phyloP scores from a whole-genome alignment of 1,140 invertebrate species.

The Whitmania pigra region DNA sequence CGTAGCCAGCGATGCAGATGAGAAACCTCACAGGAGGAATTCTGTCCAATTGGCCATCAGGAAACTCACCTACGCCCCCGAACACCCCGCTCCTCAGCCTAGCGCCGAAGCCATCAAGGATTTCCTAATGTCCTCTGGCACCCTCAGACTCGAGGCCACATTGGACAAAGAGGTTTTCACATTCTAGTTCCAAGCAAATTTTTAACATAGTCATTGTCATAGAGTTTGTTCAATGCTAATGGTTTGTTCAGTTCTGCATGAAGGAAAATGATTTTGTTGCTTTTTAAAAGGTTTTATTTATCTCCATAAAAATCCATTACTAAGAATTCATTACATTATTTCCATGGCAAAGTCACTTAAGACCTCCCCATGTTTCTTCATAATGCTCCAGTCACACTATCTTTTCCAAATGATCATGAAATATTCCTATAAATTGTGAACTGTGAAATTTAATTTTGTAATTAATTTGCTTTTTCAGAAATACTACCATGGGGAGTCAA shows the following conservation, averaged over 20 bases:
- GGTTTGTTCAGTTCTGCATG: too few species aligned
- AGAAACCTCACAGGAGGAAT: slow-evolving; percentile 80
- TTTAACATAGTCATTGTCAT: too few species aligned
- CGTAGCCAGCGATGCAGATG: slow-evolving; percentile 75
- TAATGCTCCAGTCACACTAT: too few species aligned
- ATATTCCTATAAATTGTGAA: too few species aligned
- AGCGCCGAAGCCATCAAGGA: slow-evolving; percentile 96
- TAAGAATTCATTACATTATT: too few species aligned
- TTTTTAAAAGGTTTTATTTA: too few species aligned
- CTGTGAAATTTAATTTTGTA: neutral
- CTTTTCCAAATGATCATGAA: too few species aligned
- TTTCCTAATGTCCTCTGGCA: slow-evolving; percentile 98
- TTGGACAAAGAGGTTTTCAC: slow-evolving; percentile 76
- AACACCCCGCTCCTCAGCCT: slow-evolving; percentile 90
- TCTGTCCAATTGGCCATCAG: slow-evolving; percentile 49
- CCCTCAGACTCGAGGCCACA: slow-evolving; percentile 88
- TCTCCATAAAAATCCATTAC: too few species aligned
- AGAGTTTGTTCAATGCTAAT: too few species aligned
- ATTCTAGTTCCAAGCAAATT: neutral
- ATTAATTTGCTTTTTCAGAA: slow-evolving; percentile 49
- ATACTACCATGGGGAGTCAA: slow-evolving; percentile 95
- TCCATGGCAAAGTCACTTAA: too few species aligned
- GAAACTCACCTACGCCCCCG: slow-evolving; percentile 98
- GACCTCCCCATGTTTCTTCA: too few species aligned
- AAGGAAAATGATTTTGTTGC: too few species aligned